Percentiles rank a stretch among this genome's conserved stretches.
These are phyloP conservation scores for Pyrgilauda ruficollis DNA, from an alignment of 2,113 vertebrate genomes.

Conservation along the genomic window DNA sequence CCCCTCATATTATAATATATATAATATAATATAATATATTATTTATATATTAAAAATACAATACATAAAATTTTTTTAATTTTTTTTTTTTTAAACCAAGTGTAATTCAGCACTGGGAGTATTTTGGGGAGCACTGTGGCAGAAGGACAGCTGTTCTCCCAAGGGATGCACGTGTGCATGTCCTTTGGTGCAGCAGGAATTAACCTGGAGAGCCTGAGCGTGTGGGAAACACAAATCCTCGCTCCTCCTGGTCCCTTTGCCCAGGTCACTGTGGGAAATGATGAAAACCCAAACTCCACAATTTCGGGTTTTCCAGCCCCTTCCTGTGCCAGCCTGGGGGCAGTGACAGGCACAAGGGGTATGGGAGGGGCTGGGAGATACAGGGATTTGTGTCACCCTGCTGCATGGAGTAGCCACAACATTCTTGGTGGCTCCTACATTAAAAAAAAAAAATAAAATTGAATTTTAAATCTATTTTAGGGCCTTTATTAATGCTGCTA, in stretches of 20 bases:
- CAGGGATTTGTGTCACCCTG: fast-evolving
- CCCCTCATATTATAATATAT: too few relatives aligned
- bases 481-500: fast-evolving
- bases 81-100: not conserved
- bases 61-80: not conserved
- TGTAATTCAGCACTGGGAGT: not conserved
- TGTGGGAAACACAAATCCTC: not conserved
- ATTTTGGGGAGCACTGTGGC: not conserved
- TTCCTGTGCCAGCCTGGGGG: fast-evolving
- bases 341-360: fast-evolving
- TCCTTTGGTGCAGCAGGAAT: not conserved
- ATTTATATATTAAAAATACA: not conserved
- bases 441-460: fast-evolving
- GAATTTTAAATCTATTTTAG: not conserved
- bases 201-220: not conserved
- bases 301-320: not conserved
- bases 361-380: fast-evolving
- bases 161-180: fast-evolving
- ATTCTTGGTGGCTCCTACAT: too few relatives aligned
- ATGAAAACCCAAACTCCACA: not conserved
- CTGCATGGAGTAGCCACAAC: not conserved
- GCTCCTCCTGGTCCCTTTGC: not conserved
- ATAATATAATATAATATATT: too few relatives aligned
- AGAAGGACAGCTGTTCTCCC: not conserved
- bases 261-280: not conserved